Base-by-base conservation (phyloP, 2,113 vertebrate species). In the Pipra filicauda region DNA sequence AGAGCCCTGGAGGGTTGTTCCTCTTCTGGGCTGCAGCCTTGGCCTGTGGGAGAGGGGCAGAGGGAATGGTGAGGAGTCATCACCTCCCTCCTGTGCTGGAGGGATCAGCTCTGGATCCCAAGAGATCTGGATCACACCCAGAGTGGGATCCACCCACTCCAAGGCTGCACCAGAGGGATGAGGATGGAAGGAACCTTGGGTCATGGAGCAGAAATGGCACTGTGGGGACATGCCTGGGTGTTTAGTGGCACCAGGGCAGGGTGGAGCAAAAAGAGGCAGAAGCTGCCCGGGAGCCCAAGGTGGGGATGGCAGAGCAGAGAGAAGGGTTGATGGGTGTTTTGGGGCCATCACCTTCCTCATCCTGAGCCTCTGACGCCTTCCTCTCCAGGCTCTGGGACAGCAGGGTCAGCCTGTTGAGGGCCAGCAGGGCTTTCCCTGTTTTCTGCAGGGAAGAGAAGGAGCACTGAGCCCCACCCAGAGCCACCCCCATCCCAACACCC, bases 381-480 rank as follows among this genome's bases (percentile, higher is more conserved):
- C 76, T 92, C 7, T 99, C 98, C 1, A 18, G 33, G 88, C 92
- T 98, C 96, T 92, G 97, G n/a, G 98, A 98, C 88, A 98, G 97
- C 89, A 98, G 94, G 55, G 98, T 89, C 98, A 99, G 96, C 65
- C 99, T 98, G 93, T 98, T 97, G 54, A 99, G 97, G n/a, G 99
- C 99, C 96, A 98, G 94, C 81, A 99, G 96, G 67, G 98, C 99
- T 95, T 98, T 98, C 52, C 98, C 99, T 14, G 98, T 98, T 99
- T 98, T 99, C 99, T 99, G 86, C 27, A 88, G 76, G 54, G 43
- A 44, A 54, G 30, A 70, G 59, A 43, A 87, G 1, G 8, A 73
- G 30, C 33, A 14, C 30, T 93, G 78, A 91, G 75, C 12, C 51
- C 44, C 27, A 14, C 5, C 19, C 27, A 44, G 21, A 31, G 14